Evolutionary conservation across 1,140 invertebrate species (phyloP), one percentile per base, ranked within the genome.

Genomic region (Lepidurus packardi): DNA sequence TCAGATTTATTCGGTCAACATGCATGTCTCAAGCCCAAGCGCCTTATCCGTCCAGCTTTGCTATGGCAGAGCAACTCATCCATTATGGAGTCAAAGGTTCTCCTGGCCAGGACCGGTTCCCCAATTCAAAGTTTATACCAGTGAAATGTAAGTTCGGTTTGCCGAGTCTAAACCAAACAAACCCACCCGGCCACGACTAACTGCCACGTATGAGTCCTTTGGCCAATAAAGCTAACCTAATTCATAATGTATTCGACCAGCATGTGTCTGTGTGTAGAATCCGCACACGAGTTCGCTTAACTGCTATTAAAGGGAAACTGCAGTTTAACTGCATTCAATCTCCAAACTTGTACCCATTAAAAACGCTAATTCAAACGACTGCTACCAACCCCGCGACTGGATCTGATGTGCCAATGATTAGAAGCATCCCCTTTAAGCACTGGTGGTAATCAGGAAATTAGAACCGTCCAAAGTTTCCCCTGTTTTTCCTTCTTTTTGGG

Each of bases 371-470:
- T 65, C 53, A 13, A 65, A 65, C 47, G 13, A 65, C 47, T 34
- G 25, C 25, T 34, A 34, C 34, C 34, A 34, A 34, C 34, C 34
- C 34, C 34, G 34, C 53, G 53, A 65, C 53, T 65, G 53, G 53
- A 65, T 13, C 21, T 65, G 53, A 65, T 65, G 53, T 21, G 53
- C n/a, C 13, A 65, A 21, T 65, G 13, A 65, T 21, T 65, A 65
- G 53, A 13, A 65, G 21, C 53, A 65, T 65, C 53, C 53, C 53
- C 34, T 34, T 34, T 34, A 34, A 21, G 53, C 21, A 16, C 53
- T 65, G 1, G 53, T n/a, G 16, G 16, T 65, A 65, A 65, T 65
- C 53, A 65, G 53, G 53, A 65, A 65, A 65, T 65, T 65, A 65
- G 9, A 65, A 65, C 7, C 53, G n/a, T 21, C 21, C 53, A 1